Conservation (phyloP, 2,888 invertebrate species). For the Synanthedon myopaeformis region DNA sequence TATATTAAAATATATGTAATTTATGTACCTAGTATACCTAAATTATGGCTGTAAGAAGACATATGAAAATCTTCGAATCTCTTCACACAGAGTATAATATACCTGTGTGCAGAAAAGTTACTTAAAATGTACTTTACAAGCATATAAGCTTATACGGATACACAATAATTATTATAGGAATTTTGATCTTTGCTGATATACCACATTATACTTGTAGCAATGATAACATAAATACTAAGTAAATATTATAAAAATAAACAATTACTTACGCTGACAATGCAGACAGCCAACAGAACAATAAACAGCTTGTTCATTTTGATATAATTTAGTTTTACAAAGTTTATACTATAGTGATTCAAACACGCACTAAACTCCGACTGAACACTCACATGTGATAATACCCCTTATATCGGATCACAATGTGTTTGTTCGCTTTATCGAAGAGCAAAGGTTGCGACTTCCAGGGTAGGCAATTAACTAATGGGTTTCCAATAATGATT, state of each 20-base stretch:
- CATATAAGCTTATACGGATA: too few relatives aligned
- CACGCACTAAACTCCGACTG: constrained; percentile 18
- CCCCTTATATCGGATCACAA: constrained; percentile 19
- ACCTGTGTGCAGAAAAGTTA: too few relatives aligned
- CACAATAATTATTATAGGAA: too few relatives aligned
- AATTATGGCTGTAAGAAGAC: too few relatives aligned
- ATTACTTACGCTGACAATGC: constrained; percentile 41
- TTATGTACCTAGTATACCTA: too few relatives aligned
- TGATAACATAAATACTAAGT: neutral
- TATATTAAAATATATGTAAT: too few relatives aligned
- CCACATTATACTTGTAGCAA: too few relatives aligned
- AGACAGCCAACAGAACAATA: constrained; percentile 37
- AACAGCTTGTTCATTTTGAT: constrained; percentile 43
- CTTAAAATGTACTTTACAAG: too few relatives aligned
- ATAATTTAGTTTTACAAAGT: constrained; percentile 1
- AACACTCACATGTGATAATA: constrained; percentile 2
- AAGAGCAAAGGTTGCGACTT: constrained; percentile 23
- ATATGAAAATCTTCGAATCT: too few relatives aligned
- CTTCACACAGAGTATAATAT: too few relatives aligned
- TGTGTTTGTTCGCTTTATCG: constrained; percentile 24
- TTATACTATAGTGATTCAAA: constrained; percentile 5
- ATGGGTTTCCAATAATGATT: constrained; percentile 20
- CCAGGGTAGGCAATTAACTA: constrained; percentile 19
- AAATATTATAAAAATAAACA: neutral
- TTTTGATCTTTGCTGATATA: too few relatives aligned